These are phyloP conservation scores for Drosophila pegasa DNA, from an alignment of 2,888 invertebrate genomes.

Conservation along the genomic window DNA sequence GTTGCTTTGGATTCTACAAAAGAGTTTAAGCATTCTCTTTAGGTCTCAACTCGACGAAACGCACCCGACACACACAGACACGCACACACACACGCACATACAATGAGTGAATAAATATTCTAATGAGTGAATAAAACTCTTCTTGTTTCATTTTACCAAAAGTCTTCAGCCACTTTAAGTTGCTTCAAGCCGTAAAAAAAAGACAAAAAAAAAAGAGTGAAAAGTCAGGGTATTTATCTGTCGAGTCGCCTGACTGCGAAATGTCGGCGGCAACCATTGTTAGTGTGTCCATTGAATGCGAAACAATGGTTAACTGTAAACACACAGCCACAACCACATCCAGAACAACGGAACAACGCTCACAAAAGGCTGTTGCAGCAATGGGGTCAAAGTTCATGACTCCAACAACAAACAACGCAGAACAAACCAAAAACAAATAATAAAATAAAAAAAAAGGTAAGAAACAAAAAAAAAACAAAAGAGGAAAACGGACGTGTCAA, in stretches of 20 bases:
- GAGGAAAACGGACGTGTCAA: conserved; percentile 16
- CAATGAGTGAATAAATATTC: background rate
- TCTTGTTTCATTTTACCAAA: no score
- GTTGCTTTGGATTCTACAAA: conserved; percentile 33
- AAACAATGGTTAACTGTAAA: conserved; percentile 42
- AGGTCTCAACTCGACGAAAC: background rate
- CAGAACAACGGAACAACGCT: conserved; percentile 27
- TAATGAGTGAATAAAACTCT: background rate
- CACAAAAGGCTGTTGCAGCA: conserved; percentile 32
- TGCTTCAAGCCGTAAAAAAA: background rate
- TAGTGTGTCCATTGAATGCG: conserved; percentile 17
- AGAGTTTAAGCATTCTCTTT: background rate
- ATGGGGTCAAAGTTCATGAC: conserved; percentile 55
- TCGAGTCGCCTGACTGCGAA: background rate
- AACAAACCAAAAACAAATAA: background rate
- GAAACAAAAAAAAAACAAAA: no score
- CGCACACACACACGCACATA: conserved; percentile 4
- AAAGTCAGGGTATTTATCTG: background rate
- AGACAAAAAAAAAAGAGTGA: background rate
- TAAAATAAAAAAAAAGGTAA: no score
- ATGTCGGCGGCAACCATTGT: conserved; percentile 6
- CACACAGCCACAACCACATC: conserved; percentile 29
- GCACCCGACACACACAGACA: no score
- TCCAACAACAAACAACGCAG: conserved; percentile 20
- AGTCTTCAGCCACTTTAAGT: no score